Evolutionary conservation across 2,797 vertebrate genomes (phyloP), one percentile per base, ranked within the genome.

Genomic region (Philypnodon macrostomus): DNA sequence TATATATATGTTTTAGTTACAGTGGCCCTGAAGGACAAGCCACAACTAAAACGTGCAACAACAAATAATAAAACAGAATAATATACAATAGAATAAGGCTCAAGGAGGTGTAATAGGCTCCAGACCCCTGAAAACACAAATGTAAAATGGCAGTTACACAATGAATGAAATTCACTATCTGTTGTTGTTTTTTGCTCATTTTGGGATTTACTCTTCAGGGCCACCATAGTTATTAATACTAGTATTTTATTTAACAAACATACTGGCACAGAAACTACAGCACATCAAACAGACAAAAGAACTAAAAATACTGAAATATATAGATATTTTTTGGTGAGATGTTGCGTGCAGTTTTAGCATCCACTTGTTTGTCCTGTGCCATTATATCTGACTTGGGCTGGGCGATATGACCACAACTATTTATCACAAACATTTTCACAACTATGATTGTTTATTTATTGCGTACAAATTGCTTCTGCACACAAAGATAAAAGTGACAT

Each of bases 281-380:
- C 42, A 17, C 48, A 16, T 59, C 7, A 11, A 9, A n/a, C 1
- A 37, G 35, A 19, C 27, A 21, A 44, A 46, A 13, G 35, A 9
- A 72, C 38, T 42, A 47, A 59, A 53, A 45, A 32, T 49, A 24
- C 36, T 44, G 14, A 19, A 12, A 12, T 4, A 40, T 34, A 61
- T 14, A 52, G 16, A 14, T 1, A n/a, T 71, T 47, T 47, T 17
- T 9, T 35, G 7, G 42, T 39, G 40, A 42, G 70, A 61, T 38
- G 58, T 53, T 24, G 26, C 49, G 51, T 68, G 70, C 75, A 75
- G 80, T 69, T 67, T 24, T 39, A 68, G 67, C 70, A 63, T 73
- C 40, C 9, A 59, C 77, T 73, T 77, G 71, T 81, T 75, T 76
- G 73, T 79, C 65, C 55, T 62, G 67, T 80, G 75, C 76, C 82